Evolutionary conservation across 92 coral and sea anemone species (phyloP).

Genomic region (Umimayanthus chanpuru): DNA sequence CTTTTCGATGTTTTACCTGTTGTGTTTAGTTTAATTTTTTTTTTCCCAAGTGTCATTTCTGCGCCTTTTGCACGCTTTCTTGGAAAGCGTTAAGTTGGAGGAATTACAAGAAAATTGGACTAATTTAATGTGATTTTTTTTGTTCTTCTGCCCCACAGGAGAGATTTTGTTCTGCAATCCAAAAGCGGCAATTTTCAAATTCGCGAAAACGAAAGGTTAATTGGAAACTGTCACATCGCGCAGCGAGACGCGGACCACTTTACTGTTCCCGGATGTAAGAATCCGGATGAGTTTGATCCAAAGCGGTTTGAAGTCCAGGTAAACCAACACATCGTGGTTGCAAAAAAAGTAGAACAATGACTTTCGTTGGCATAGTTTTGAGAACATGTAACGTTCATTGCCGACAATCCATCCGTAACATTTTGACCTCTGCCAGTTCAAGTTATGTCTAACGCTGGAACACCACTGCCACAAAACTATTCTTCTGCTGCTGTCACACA

Average conservation of each 20-base stretch:
- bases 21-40: not conserved
- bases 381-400: not conserved
- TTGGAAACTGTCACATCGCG: slow-evolving; percentile 82
- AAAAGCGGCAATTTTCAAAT: slow-evolving; percentile 70
- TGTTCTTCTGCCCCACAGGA: slow-evolving; percentile 45
- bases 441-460: not conserved
- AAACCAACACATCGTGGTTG: not conserved
- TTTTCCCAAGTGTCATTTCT: no score
- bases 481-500: not conserved
- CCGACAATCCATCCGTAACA: not conserved
- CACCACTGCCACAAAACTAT: not conserved
- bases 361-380: not conserved
- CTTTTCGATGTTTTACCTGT: no score
- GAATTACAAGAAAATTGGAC: no score
- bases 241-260: slow-evolving; percentile 80
- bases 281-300: slow-evolving; percentile 72
- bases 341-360: not conserved
- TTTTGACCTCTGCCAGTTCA: not conserved
- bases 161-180: slow-evolving; percentile 66
- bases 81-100: not conserved
- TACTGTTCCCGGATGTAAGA: slow-evolving; percentile 66
- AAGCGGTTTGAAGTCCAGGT: slow-evolving; percentile 56
- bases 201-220: slow-evolving; percentile 61
- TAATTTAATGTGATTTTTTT: not conserved
- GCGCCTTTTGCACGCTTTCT: not conserved